Percentiles rank a stretch among this genome's conserved stretches.
Evolutionary conservation across 2,113 vertebrate genomes (phyloP).

Genomic region (Macheiramphus alcinus): DNA sequence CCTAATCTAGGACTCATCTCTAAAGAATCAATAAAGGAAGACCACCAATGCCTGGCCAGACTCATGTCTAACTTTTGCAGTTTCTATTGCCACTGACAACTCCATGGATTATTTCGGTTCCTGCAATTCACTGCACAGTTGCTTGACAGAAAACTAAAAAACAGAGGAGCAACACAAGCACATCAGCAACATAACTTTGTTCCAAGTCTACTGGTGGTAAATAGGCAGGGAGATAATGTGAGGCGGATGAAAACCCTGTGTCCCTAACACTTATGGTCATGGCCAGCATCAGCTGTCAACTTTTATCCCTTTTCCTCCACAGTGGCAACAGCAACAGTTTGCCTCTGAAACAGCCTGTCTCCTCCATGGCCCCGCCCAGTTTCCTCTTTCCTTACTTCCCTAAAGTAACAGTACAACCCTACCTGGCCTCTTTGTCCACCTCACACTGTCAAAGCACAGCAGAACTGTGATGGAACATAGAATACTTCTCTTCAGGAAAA

Average conservation of each 20-base stretch:
- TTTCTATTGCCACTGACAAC: background rate
- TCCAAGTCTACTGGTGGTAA: background rate
- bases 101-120: background rate
- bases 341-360: background rate
- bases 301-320: background rate
- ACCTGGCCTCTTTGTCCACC: background rate
- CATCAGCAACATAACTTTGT: background rate
- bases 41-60: background rate
- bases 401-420: background rate
- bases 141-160: background rate
- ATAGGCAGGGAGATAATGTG: background rate
- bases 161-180: background rate
- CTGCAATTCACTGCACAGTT: background rate
- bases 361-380: too few relatives aligned
- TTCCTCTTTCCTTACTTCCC: background rate
- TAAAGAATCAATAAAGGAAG: background rate
- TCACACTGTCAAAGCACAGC: background rate
- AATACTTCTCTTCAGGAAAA: background rate
- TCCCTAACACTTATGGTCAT: fast-evolving
- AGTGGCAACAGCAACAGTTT: background rate
- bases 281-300: background rate
- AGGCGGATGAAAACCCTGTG: background rate
- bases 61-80: background rate
- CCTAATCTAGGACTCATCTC: background rate
- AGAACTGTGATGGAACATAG: background rate